phyloP scores from a whole-genome alignment of 2,113 vertebrate genomes.

The Siniperca chuatsi region DNA sequence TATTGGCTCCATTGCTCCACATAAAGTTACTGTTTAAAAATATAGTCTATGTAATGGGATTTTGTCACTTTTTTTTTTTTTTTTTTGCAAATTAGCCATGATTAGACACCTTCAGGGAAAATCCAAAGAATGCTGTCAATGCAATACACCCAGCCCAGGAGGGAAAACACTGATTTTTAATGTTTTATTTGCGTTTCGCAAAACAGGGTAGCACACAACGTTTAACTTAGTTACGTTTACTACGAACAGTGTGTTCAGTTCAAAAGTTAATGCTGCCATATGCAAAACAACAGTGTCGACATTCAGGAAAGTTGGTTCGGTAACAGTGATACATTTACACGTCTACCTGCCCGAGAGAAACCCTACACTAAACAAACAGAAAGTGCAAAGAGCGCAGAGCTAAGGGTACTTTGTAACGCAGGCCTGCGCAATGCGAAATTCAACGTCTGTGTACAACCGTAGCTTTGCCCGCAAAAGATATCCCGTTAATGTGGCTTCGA shows the following conservation, averaged over 20 bases:
- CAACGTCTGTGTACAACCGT: neutral
- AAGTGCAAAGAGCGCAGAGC: neutral
- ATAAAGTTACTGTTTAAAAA: neutral
- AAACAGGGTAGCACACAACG: neutral
- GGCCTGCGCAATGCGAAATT: constrained; percentile 11
- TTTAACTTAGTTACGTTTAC: neutral
- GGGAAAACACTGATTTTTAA: neutral
- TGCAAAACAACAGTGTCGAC: constrained; percentile 13
- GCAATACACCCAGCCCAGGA: neutral
- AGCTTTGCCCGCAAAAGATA: neutral
- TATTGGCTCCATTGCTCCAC: neutral
- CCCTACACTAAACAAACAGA: neutral
- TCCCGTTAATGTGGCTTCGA: neutral
- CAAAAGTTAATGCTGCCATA: neutral
- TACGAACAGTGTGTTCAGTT: neutral
- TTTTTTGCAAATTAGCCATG: neutral
- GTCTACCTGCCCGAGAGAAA: neutral
- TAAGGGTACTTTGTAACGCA: neutral
- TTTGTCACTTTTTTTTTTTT: neutral
- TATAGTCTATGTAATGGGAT: neutral
- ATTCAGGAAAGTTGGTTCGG: constrained; percentile 12
- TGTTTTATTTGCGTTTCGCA: neutral
- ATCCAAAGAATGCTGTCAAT: neutral
- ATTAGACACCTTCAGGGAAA: neutral
- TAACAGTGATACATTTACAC: neutral